These are phyloP conservation scores for Drosophila seguyi DNA, from an alignment of 1,140 invertebrate genomes.

Conservation along the genomic window DNA sequence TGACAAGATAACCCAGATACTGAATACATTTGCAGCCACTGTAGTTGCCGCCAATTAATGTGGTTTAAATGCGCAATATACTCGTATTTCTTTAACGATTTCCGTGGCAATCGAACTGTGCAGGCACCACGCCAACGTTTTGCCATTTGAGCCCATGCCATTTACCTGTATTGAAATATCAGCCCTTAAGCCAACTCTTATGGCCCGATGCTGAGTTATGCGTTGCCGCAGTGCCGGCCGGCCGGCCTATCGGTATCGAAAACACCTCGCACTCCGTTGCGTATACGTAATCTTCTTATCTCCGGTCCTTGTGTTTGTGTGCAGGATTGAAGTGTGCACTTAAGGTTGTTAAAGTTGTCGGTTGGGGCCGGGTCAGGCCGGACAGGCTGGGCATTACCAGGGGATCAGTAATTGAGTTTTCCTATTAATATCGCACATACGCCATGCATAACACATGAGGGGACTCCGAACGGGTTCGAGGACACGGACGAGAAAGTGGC, in stretches of 20 bases:
- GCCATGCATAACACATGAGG: slow-evolving; percentile 48
- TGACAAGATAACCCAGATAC: slow-evolving; percentile 3
- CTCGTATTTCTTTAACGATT: slow-evolving; percentile 20
- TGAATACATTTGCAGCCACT: neutral
- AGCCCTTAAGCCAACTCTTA: slow-evolving; percentile 47
- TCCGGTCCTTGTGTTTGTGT: slow-evolving; percentile 14
- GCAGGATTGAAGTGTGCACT: slow-evolving; percentile 37
- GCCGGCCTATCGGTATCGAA: slow-evolving; percentile 32
- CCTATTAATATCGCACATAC: slow-evolving; percentile 62
- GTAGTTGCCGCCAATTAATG: slow-evolving; percentile 31
- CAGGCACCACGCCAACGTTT: neutral
- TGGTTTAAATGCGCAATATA: slow-evolving; percentile 17
- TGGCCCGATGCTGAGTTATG: slow-evolving; percentile 41
- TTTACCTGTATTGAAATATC: slow-evolving; percentile 35
- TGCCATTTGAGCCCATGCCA: slow-evolving; percentile 29
- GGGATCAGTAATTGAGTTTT: slow-evolving; percentile 59
- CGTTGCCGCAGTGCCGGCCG: slow-evolving; percentile 31
- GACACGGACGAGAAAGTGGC: neutral
- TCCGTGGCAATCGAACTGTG: slow-evolving; percentile 32
- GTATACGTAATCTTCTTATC: slow-evolving; percentile 63
- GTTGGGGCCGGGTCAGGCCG: neutral
- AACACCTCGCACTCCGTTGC: slow-evolving; percentile 43
- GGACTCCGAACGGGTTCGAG: neutral
- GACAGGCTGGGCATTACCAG: slow-evolving; percentile 1
- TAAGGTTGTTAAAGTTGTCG: slow-evolving; percentile 47